Conservation (phyloP, 2,888 invertebrate species). For the Lissocephala sabroskyi region DNA sequence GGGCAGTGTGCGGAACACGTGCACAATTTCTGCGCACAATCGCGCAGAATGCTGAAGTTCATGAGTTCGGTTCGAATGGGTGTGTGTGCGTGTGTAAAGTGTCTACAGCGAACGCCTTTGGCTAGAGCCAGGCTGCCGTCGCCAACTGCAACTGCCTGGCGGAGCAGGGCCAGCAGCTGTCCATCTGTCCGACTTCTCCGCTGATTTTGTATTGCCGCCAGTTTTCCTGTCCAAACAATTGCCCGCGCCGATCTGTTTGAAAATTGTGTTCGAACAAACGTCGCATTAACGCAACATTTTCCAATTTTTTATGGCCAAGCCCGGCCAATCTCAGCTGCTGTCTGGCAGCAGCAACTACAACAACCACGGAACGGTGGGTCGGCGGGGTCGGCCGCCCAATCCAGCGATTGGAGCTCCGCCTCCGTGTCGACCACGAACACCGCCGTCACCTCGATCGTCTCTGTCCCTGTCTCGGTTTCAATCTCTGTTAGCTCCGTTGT, state of each 20-base stretch:
- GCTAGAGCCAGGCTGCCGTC: constrained; percentile 7
- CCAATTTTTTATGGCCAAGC: constrained; percentile 33
- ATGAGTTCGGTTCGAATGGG: constrained; percentile 38
- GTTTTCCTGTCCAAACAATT: constrained; percentile 60
- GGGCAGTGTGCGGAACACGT: constrained; percentile 24
- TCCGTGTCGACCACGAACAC: too few species aligned
- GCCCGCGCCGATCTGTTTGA: constrained; percentile 58
- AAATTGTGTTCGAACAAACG: constrained; percentile 60
- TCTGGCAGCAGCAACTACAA: constrained; percentile 20
- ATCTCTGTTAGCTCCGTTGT: constrained; percentile 22
- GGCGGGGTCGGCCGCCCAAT: too few species aligned
- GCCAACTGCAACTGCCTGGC: not conserved
- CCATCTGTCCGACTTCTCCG: too few species aligned
- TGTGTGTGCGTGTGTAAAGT: constrained; percentile 19
- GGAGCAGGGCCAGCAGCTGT: not conserved
- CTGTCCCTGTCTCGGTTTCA: too few species aligned
- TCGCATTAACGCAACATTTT: constrained; percentile 63
- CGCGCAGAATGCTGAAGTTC: constrained; percentile 28
- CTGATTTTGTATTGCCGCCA: too few species aligned
- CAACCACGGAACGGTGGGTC: not conserved
- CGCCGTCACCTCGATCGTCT: too few species aligned
- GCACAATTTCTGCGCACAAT: constrained; percentile 20
- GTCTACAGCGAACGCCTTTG: constrained; percentile 26
- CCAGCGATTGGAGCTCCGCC: too few species aligned
- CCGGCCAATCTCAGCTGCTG: constrained; percentile 25